Conservation (phyloP, 2,797 vertebrate genomes). For the Halcyon badia region DNA sequence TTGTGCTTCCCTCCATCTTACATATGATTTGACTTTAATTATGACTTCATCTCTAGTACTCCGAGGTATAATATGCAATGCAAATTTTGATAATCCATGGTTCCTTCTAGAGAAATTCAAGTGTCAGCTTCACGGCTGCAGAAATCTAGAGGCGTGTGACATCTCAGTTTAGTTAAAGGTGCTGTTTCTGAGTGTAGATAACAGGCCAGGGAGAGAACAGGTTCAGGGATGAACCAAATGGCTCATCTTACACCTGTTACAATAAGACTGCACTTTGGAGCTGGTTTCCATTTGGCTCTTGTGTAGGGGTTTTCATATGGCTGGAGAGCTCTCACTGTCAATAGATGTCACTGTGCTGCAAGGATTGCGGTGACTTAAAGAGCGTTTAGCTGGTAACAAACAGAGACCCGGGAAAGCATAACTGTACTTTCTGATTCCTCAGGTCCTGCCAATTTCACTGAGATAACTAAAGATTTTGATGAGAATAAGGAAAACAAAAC, state of each 20-base stretch:
- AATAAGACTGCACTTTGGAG: background rate
- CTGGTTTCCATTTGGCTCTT: background rate
- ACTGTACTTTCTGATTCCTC: constrained; percentile 63
- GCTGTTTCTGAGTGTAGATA: background rate
- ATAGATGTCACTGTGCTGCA: constrained; percentile 70
- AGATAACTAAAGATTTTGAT: constrained; percentile 93
- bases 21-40: background rate
- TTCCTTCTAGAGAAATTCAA: background rate
- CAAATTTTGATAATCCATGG: background rate
- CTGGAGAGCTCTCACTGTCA: constrained; percentile 13
- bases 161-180: background rate
- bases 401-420: background rate
- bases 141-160: background rate
- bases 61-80: background rate
- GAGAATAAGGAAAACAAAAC: constrained; percentile 99
- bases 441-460: constrained; percentile 81
- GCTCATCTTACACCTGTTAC: background rate
- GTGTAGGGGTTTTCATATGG: background rate
- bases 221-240: background rate
- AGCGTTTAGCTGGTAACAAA: background rate
- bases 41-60: background rate
- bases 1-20: background rate
- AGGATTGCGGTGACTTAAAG: background rate
- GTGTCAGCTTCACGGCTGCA: background rate
- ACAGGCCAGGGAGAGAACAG: background rate